Evolutionary conservation across 2,888 invertebrate species (phyloP), one percentile per base, ranked within the genome.

Genomic region (Sceliomorpha sp.): DNA sequence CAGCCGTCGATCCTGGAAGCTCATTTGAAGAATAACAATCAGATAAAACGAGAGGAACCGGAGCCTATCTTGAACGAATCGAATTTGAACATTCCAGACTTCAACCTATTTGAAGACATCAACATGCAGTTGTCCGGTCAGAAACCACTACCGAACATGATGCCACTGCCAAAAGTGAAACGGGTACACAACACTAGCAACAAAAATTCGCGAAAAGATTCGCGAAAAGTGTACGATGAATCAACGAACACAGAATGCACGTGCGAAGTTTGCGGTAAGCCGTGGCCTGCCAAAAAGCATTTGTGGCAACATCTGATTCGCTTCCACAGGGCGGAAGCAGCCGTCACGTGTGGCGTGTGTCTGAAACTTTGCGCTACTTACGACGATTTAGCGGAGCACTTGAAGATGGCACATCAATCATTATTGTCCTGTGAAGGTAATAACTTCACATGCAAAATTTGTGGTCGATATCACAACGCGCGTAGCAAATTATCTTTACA

Each of bases 241-340:
- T 85, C 86, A 3, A 88, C 88, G 0, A 88, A 88, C 24, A 88
- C 88, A 5, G 87, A 85, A 17, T 88, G 88, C 36, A 81, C 86
- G 0, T 88, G 91, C 71, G 91, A 91, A 73, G 90, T 91, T n/a
- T 92, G 91, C 70, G 89, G 89, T 3, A 91, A 91, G 76, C 90
- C 89, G 6, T 92, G 91, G 91, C 91, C 91, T 0, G 91, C 91
- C 0, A 91, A 91, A 70, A 91, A 91, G 71, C 91, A 91, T 73
- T 82, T 91, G 0, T 92, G 91, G 91, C 91, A 91, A 75, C 91
- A 92, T 79, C 85, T 91, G 47, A 89, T 90, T 29, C 88, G 91
- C 4, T 91, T 91, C 74, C 91, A 91, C 78, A 89, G 90, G 44
- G 82, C 88, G 6, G 90, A 90, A 27, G 91, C 91, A 0, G 91